phyloP scores from a whole-genome alignment of 1,140 invertebrate genomes.

The Rhyacophila brunnea region DNA sequence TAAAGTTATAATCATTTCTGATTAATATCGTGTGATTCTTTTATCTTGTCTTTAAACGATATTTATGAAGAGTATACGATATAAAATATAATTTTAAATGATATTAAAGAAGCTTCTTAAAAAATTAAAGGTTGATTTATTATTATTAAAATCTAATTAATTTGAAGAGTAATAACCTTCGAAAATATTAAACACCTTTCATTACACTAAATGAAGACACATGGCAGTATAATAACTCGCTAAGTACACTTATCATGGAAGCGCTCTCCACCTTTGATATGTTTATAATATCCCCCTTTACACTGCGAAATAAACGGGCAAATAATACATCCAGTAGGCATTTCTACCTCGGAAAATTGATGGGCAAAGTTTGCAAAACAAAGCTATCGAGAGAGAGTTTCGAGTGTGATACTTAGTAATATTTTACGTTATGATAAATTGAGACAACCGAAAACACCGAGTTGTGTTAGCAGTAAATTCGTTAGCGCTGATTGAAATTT shows the following conservation, averaged over 20 bases:
- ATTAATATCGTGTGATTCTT: too few species aligned
- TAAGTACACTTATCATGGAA: constrained; percentile 9
- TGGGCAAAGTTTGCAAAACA: constrained; percentile 35
- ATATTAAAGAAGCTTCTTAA: too few species aligned
- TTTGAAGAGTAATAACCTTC: too few species aligned
- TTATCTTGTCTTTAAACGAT: too few species aligned
- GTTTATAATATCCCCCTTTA: constrained; percentile 12
- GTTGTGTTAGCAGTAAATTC: constrained; percentile 33
- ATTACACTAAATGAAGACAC: constrained; percentile 12
- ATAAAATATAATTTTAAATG: too few species aligned
- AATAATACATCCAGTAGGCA: constrained; percentile 10
- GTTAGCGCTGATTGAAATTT: constrained; percentile 36
- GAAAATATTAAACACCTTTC: background rate
- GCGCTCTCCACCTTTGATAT: constrained; percentile 3
- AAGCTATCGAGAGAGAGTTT: constrained; percentile 26
- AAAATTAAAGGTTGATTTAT: too few species aligned
- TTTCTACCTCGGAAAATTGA: constrained; percentile 23
- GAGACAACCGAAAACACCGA: constrained; percentile 35
- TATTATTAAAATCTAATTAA: too few species aligned
- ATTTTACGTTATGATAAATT: constrained; percentile 37
- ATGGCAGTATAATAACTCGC: constrained; percentile 5
- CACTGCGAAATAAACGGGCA: constrained; percentile 10
- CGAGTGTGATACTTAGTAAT: constrained; percentile 32
- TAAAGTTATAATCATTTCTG: too few species aligned
- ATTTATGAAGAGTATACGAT: too few species aligned